Conservation (phyloP, 2,888 invertebrate genomes). For the Drosophila seclusa region DNA sequence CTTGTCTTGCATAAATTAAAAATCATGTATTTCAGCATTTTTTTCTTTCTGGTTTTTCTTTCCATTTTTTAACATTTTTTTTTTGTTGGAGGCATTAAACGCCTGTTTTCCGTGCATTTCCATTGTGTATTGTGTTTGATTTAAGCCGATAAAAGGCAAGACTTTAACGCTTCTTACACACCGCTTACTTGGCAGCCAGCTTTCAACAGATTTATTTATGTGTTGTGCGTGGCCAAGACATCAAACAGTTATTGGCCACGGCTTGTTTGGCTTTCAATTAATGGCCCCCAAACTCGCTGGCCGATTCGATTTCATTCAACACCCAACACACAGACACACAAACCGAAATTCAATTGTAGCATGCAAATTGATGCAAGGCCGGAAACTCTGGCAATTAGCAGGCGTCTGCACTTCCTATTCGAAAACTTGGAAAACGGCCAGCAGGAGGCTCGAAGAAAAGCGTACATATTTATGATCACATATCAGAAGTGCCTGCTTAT, state of each 20-base stretch:
- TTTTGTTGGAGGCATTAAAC: constrained; percentile 56
- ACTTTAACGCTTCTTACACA: constrained; percentile 69
- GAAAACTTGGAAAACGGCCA: constrained; percentile 10
- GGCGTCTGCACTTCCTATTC: constrained; percentile 53
- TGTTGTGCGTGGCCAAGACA: constrained; percentile 60
- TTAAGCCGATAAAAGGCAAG: constrained; percentile 77
- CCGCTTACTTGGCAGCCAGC: constrained; percentile 45
- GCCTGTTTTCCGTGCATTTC: constrained; percentile 60
- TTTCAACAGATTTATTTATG: constrained; percentile 71
- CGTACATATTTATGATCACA: constrained; percentile 2
- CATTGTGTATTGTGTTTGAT: constrained; percentile 67
- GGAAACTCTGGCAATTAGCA: constrained; percentile 42
- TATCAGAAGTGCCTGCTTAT: constrained; percentile 9
- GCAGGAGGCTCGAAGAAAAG: constrained; percentile 5
- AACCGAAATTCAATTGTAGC: constrained; percentile 48
- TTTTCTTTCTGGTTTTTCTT: neutral
- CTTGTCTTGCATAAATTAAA: constrained; percentile 72
- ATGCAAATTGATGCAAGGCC: constrained; percentile 61
- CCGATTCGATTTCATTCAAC: constrained; percentile 14
- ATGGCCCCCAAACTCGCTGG: constrained; percentile 34
- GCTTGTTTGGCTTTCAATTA: constrained; percentile 72
- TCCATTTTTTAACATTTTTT: neutral
- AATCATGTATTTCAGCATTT: constrained; percentile 60
- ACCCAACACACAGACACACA: neutral
- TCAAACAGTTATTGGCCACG: constrained; percentile 65